Conservation (phyloP, 2,797 vertebrate species). For the Delichon dasypus region DNA sequence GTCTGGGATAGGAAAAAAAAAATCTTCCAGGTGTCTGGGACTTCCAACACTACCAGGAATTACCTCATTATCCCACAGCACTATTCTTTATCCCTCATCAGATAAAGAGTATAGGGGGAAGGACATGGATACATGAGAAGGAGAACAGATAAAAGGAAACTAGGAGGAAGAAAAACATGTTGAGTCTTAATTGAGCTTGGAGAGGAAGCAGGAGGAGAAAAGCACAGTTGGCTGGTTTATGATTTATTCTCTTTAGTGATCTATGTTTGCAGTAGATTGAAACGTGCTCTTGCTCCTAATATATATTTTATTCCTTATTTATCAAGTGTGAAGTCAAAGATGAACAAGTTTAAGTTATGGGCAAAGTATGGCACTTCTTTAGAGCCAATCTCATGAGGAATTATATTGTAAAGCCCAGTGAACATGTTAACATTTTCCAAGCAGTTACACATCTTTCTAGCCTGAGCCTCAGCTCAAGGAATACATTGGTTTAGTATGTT, state of each 20-base stretch:
- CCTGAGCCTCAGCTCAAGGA: neutral
- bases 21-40: constrained; percentile 39
- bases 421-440: neutral
- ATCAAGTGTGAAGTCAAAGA: neutral
- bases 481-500: neutral
- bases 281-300: neutral
- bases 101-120: neutral
- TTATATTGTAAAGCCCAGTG: neutral
- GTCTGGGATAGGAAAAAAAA: neutral
- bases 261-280: neutral
- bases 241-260: constrained; percentile 47
- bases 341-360: neutral
- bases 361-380: neutral
- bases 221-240: neutral
- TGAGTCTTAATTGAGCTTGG: constrained; percentile 38
- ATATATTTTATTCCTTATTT: constrained; percentile 27
- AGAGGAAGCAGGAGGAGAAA: constrained; percentile 33
- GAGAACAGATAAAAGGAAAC: constrained; percentile 40
- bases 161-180: constrained; percentile 24
- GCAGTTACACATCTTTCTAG: neutral
- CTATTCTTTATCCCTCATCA: neutral
- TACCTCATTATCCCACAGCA: constrained; percentile 46
- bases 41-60: constrained; percentile 44
- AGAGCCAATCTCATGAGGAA: neutral
- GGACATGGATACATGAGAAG: neutral